Evolutionary conservation across 2,797 vertebrate genomes (phyloP), one percentile per base, ranked within the genome.

Genomic region (Rhinophrynus dorsalis): DNA sequence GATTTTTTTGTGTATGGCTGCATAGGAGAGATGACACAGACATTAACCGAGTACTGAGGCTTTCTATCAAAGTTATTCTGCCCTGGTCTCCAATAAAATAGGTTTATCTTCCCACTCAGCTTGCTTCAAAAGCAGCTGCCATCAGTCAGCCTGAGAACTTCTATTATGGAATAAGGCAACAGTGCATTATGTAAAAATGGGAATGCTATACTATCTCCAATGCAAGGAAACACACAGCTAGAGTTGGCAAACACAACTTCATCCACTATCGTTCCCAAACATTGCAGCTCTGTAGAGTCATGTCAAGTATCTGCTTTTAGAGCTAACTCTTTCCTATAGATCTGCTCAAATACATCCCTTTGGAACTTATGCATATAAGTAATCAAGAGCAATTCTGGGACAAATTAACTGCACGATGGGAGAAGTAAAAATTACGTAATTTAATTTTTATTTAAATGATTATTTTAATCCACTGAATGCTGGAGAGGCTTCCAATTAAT

Each of bases 1-100:
- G 69, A 66, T 58, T 52, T 73, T 73, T 65, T 32, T 42, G 50
- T 65, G 30, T 58, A 65, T 44, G 17, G 60, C 54, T 59, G 54
- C 50, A 66, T 60, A 42, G 47, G 26, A 30, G 55, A 57, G 54
- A 64, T 20, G 69, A 20, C 62, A 51, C 42, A 60, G 62, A 66
- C 54, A 54, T 44, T 52, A 60, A 45, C 54, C 51, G 21, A 52
- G 69, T 65, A 59, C 42, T 5, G 30, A 15, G 20, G 15, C 23
- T 40, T 59, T 59, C 24, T 42, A 51, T 72, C 60, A 58, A 33
- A 57, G 44, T 50, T 52, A 66, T 66, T 66, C 69, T 24, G 60
- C 68, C 38, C 30, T 23, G 37, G 52, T 50, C 68, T 65, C 12
- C 44, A 20, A 20, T 59, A 26, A 66, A 42, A 65, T 38, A 59